Evolutionary conservation across 2,113 vertebrate genomes (phyloP).

Genomic region (Rostratula benghalensis): DNA sequence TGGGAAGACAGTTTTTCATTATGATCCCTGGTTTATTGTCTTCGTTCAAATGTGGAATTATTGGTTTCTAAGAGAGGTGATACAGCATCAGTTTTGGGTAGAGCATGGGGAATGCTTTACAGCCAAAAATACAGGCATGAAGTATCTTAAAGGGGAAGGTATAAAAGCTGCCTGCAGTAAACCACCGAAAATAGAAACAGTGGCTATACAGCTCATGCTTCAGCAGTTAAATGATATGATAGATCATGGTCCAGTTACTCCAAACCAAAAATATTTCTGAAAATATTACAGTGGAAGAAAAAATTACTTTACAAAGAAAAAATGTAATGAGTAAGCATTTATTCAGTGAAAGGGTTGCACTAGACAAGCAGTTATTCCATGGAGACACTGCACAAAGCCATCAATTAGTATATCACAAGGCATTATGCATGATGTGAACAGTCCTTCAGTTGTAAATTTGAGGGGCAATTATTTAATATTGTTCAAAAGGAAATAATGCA

Average conservation of each 20-base stretch:
- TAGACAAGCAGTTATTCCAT: constrained; percentile 45
- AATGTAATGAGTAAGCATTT: constrained; percentile 17
- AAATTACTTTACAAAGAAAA: neutral
- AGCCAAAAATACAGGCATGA: neutral
- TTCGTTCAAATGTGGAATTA: neutral
- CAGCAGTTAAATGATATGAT: neutral
- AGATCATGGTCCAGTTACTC: constrained; percentile 25
- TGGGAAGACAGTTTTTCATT: neutral
- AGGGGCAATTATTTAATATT: constrained; percentile 47
- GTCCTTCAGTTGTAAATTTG: constrained; percentile 36
- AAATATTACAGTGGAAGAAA: constrained; percentile 9
- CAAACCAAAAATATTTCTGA: constrained; percentile 54
- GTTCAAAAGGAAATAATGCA: constrained; percentile 13
- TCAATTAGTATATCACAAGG: constrained; percentile 59
- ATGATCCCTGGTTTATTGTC: neutral
- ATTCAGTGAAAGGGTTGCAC: constrained; percentile 1
- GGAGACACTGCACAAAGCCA: constrained; percentile 24
- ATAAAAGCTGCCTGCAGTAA: neutral
- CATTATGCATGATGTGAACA: neutral
- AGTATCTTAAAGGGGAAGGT: neutral
- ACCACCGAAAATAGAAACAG: neutral
- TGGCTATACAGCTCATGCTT: neutral
- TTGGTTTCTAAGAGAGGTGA: neutral
- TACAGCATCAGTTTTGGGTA: neutral
- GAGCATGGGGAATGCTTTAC: neutral